Conservation (phyloP, 2,888 invertebrate species). For the Mantis religiosa region DNA sequence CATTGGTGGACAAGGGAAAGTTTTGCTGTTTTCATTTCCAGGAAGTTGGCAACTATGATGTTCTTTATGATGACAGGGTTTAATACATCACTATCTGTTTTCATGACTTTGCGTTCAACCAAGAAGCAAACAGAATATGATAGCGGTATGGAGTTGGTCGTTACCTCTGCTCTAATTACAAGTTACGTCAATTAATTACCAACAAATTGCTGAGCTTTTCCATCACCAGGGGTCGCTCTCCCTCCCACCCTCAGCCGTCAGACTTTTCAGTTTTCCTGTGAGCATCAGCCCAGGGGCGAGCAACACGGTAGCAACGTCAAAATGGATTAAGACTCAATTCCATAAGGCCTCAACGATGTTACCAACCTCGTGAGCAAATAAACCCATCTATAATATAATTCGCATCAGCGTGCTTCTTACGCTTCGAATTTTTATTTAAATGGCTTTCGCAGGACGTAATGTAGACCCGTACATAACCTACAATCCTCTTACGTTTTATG, state of each 20-base stretch:
- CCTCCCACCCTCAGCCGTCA: not conserved
- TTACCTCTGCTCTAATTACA: not conserved
- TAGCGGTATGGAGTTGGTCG: not conserved
- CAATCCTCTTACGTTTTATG: too few species aligned
- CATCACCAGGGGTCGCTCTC: not conserved
- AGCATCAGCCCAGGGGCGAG: not conserved
- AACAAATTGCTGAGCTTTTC: conserved; percentile 16
- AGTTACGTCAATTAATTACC: conserved; percentile 20
- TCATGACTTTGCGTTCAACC: too few species aligned
- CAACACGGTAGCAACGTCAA: not conserved
- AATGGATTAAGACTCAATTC: not conserved
- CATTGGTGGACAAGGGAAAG: too few species aligned
- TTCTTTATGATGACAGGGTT: too few species aligned
- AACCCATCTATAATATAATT: not conserved
- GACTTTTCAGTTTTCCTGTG: not conserved
- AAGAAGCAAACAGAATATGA: too few species aligned
- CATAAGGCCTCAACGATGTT: not conserved
- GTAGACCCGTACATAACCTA: too few species aligned
- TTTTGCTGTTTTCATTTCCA: too few species aligned
- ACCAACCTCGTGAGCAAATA: not conserved
- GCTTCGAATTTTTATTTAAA: not conserved
- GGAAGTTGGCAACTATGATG: too few species aligned
- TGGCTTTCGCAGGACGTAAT: too few species aligned
- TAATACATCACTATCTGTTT: too few species aligned
- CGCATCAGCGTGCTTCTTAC: not conserved